phyloP scores from a whole-genome alignment of 2,113 vertebrate species.

The Damaliscus lunatus region DNA sequence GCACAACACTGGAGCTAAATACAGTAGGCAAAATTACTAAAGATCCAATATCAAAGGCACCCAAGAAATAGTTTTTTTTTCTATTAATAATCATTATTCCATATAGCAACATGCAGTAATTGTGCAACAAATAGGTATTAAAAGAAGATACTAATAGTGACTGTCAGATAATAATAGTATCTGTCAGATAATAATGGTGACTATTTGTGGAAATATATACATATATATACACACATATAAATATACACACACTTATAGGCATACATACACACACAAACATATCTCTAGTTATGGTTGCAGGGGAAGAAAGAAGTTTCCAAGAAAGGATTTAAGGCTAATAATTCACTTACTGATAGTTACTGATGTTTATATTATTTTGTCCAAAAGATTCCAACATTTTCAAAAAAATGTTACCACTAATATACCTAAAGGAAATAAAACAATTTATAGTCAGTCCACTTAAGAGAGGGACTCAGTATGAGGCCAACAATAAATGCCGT shows the following conservation, averaged over 20 bases:
- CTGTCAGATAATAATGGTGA: neutral
- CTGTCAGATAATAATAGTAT: neutral
- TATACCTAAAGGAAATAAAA: neutral
- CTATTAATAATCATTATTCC: neutral
- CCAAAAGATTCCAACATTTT: conserved; percentile 49
- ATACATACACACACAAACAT: neutral
- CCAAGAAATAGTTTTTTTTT: neutral
- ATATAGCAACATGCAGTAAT: neutral
- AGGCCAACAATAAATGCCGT: conserved; percentile 9
- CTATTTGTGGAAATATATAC: neutral
- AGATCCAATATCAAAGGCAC: neutral
- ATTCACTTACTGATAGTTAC: conserved; percentile 50
- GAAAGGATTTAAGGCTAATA: conserved; percentile 48
- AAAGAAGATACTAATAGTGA: neutral
- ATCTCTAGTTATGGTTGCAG: neutral
- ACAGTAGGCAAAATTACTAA: neutral
- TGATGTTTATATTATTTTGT: conserved; percentile 45
- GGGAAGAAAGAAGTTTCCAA: conserved; percentile 22
- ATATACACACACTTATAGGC: neutral
- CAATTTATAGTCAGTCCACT: neutral
- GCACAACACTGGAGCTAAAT: neutral
- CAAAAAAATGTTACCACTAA: conserved; percentile 26
- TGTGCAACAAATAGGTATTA: neutral
- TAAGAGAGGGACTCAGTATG: neutral
- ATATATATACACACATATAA: neutral